Evolutionary conservation across 2,113 vertebrate species (phyloP), one percentile per base, ranked within the genome.

Genomic region (Rhinogobius similis): DNA sequence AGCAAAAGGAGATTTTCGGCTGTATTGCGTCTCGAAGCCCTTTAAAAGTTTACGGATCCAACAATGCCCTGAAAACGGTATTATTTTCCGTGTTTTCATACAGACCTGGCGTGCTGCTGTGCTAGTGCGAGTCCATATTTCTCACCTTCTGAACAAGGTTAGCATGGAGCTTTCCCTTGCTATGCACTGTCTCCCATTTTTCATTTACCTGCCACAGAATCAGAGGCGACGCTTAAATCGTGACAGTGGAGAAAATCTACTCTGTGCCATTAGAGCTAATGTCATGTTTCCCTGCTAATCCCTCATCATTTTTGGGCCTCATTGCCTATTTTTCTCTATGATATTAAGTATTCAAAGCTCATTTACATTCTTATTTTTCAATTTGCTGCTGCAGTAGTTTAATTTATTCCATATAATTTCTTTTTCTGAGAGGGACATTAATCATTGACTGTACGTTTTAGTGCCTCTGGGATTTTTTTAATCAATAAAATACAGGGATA

Each of bases 291-390:
- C 82, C 93, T 89, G 88, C 87, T 94, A 93, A 95, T 95, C 94
- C 94, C 94, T 95, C 94, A 94, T 94, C 93, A 93, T 94, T 95
- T 95, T 92, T 93, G 92, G 77, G 52, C 92, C 94, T 94, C 94
- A 88, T 41, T 95, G 93, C 95, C 95, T 95, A 92, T 95, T 96
- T 96, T 93, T 94, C 94, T 94, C 95, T 96, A 96, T 96, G 93
- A 98, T 98, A 99, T 99, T 98, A 99, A 98, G 97, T 97, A 98
- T 99, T 99, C 97, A 98, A 98, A 98, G 95, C 97, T 99, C 97
- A 99, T 99, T 99, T 99, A 98, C 97, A 98, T 99, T 96, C 97
- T 99, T 99, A 99, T 98, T 99, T 99, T 99, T 99, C 97, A 99
- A 99, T 99, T 99, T 99, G 96, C 97, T 98, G 97, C 97, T 94